Evolutionary conservation across 2,888 invertebrate species (phyloP).

Genomic region (Ophion ventricosus): DNA sequence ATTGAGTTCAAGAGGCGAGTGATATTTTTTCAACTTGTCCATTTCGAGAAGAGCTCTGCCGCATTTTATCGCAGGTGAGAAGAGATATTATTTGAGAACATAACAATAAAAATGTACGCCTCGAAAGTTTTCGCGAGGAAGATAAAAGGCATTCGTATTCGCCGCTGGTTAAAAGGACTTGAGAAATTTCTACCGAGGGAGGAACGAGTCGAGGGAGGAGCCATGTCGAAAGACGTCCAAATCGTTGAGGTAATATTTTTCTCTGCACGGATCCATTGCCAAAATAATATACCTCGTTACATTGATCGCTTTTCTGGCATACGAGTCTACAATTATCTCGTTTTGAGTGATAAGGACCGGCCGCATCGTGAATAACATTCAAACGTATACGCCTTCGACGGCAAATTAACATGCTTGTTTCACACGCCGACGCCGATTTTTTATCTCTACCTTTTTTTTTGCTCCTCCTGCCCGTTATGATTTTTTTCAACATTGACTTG

Average conservation of each 20-base stretch:
- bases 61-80: not conserved
- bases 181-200: slow-evolving; percentile 5
- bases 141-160: not conserved
- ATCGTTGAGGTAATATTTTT: not conserved
- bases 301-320: slow-evolving; percentile 1
- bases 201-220: not conserved
- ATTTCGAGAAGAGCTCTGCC: not conserved
- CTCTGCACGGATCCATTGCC: slow-evolving; percentile 4
- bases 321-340: slow-evolving; percentile 38
- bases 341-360: slow-evolving; percentile 12
- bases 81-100: slow-evolving; percentile 52
- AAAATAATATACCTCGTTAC: slow-evolving; percentile 35
- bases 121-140: not conserved
- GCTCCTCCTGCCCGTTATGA: not conserved
- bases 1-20: no score
- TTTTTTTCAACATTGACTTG: not conserved
- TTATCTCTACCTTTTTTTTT: not conserved
- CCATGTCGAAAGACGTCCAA: slow-evolving; percentile 1
- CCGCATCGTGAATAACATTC: not conserved
- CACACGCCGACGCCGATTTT: not conserved
- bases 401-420: not conserved
- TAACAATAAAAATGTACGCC: slow-evolving; percentile 38
- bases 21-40: no score
- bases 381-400: not conserved
- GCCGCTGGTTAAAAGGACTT: not conserved